These are phyloP conservation scores for Ataeniobius toweri DNA, from an alignment of 2,797 vertebrate species.

Conservation along the genomic window DNA sequence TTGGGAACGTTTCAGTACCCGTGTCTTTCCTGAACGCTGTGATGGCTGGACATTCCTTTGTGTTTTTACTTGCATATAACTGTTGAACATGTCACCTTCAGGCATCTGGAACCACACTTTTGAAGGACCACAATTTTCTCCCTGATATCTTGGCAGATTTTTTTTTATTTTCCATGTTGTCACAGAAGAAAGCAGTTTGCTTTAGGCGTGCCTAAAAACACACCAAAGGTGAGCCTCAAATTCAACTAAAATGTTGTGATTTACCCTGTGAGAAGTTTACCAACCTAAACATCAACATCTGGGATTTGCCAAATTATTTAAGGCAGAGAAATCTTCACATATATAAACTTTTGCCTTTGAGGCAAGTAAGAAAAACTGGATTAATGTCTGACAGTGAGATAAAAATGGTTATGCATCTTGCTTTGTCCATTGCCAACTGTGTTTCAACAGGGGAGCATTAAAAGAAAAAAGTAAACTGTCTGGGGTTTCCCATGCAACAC, in stretches of 20 bases:
- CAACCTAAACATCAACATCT: not conserved
- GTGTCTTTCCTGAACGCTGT: not conserved
- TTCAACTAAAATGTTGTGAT: not conserved
- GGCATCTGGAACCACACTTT: not conserved
- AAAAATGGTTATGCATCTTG: not conserved
- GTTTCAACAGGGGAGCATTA: not conserved
- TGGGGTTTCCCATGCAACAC: not conserved
- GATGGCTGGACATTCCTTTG: not conserved
- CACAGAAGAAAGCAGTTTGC: not conserved
- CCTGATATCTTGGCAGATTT: not conserved
- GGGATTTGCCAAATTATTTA: not conserved
- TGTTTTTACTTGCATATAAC: not conserved
- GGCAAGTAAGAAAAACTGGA: not conserved
- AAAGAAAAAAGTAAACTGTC: not conserved
- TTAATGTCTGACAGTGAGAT: not conserved
- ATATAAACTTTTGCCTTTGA: not conserved
- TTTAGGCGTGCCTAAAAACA: not conserved
- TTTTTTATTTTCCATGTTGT: not conserved
- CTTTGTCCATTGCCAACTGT: not conserved
- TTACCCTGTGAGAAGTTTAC: not conserved
- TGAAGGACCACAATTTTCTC: not conserved
- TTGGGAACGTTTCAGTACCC: too few relatives aligned
- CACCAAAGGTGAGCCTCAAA: not conserved
- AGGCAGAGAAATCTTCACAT: not conserved
- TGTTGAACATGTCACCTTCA: not conserved